These are phyloP conservation scores for Hydraecia micacea DNA, from an alignment of 2,888 invertebrate species.

Conservation along the genomic window DNA sequence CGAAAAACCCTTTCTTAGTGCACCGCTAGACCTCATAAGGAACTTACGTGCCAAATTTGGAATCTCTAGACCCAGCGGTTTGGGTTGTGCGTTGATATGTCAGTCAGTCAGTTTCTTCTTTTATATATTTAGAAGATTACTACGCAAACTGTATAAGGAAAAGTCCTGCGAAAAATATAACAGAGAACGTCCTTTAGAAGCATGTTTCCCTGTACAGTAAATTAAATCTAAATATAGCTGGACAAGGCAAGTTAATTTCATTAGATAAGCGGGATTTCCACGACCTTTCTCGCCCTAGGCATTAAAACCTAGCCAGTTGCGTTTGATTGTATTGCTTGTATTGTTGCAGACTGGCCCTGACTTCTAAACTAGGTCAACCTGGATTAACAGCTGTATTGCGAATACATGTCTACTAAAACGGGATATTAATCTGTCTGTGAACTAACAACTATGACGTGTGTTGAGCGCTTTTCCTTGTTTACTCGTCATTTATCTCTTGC, in stretches of 20 bases:
- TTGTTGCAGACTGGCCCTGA: conserved; percentile 51
- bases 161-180: conserved; percentile 33
- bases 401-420: conserved; percentile 32
- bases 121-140: too few relatives aligned
- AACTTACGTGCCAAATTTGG: too few relatives aligned
- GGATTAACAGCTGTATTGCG: conserved; percentile 27
- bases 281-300: conserved; percentile 39
- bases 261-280: conserved; percentile 26
- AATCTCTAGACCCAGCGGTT: too few relatives aligned
- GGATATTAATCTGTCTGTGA: conserved; percentile 16
- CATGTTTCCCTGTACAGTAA: conserved; percentile 27
- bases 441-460: conserved; percentile 33
- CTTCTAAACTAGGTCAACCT: conserved; percentile 50
- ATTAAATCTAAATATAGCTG: conserved; percentile 52
- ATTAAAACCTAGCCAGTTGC: conserved; percentile 16
- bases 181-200: conserved; percentile 23
- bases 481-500: conserved; percentile 31
- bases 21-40: too few relatives aligned
- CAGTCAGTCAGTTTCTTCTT: too few relatives aligned
- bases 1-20: too few relatives aligned
- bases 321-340: conserved; percentile 45
- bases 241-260: conserved; percentile 33
- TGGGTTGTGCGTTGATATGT: too few relatives aligned
- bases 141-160: conserved; percentile 33
- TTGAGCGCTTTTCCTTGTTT: conserved; percentile 30